phyloP scores from a whole-genome alignment of 2,113 vertebrate genomes.

The Greenwoodochromis staneri region DNA sequence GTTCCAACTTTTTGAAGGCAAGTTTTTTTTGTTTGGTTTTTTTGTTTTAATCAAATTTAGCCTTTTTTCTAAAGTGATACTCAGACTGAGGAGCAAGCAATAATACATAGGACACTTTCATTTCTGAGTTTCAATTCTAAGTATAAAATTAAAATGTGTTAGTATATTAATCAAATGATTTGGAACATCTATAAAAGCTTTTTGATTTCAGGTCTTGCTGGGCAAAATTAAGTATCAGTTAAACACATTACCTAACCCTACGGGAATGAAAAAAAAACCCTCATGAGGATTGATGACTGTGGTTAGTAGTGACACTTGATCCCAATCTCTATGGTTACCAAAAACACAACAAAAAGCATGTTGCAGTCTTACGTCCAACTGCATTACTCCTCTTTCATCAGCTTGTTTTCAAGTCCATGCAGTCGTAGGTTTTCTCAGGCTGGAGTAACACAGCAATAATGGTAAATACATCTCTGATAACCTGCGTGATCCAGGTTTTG shows the following conservation, averaged over 20 bases:
- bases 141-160: neutral
- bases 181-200: neutral
- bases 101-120: neutral
- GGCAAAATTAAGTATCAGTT: neutral
- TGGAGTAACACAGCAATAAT: neutral
- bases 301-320: constrained; percentile 20
- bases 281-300: neutral
- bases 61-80: neutral
- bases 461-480: neutral
- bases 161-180: neutral
- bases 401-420: neutral
- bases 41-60: neutral
- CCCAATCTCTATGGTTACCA: constrained; percentile 18
- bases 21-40: neutral
- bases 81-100: neutral
- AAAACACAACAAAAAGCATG: constrained; percentile 20
- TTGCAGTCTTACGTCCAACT: neutral
- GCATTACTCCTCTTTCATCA: neutral
- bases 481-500: neutral
- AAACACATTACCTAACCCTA: neutral
- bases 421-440: neutral
- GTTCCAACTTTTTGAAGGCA: neutral
- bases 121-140: neutral
- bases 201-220: neutral
- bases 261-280: neutral